Evolutionary conservation across 2,888 invertebrate species (phyloP).

Genomic region (Pedicia rivosa): DNA sequence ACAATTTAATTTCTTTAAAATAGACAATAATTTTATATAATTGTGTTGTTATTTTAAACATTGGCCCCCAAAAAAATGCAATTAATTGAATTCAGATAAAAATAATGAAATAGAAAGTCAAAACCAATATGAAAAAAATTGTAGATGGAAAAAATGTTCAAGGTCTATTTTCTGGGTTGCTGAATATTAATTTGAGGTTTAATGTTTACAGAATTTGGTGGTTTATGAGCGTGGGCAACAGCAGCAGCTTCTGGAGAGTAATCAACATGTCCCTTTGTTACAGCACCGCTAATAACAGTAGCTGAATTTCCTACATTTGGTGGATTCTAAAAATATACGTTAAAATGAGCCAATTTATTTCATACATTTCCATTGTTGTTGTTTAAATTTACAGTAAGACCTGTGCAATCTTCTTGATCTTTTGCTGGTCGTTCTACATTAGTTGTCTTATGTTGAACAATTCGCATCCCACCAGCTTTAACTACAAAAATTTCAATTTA

Average conservation of each 20-base stretch:
- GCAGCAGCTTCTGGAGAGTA: constrained; percentile 81
- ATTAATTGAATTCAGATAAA: background rate
- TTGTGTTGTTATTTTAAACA: background rate
- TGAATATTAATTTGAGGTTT: constrained; percentile 60
- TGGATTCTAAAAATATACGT: constrained; percentile 14
- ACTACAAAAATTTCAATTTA: constrained; percentile 40
- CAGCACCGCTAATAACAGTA: constrained; percentile 63
- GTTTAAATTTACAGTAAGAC: constrained; percentile 41
- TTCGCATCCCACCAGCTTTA: constrained; percentile 85
- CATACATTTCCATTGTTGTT: background rate
- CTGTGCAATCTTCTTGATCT: constrained; percentile 55
- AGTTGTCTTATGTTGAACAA: constrained; percentile 69
- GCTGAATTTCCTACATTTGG: constrained; percentile 44
- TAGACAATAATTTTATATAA: background rate
- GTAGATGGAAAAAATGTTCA: no score
- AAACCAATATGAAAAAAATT: no score
- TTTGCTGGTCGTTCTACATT: constrained; percentile 46
- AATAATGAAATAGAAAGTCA: background rate
- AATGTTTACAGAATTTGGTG: constrained; percentile 44
- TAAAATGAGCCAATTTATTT: constrained; percentile 4
- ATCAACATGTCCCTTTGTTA: constrained; percentile 69
- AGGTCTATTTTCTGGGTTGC: constrained; percentile 77
- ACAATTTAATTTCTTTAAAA: background rate
- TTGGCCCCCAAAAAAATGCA: background rate
- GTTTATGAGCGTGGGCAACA: constrained; percentile 65